Base-by-base conservation (phyloP, 2,888 invertebrate species). In the Nysson spinosus region DNA sequence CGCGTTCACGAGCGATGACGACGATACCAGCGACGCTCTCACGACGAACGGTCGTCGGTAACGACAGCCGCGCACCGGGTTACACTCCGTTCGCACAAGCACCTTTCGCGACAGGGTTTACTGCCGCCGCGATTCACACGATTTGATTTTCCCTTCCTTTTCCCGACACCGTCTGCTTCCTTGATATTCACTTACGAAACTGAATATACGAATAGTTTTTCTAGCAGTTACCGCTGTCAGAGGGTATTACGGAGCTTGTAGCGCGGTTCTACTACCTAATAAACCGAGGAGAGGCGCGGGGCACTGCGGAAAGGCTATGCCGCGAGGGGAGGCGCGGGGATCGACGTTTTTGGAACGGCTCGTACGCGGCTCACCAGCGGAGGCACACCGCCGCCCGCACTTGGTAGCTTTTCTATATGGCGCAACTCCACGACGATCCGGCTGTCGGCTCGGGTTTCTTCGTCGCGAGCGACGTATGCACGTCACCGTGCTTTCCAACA, bases 341-440 rank as follows among this genome's bases (percentile, higher is more conserved):
- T 60, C 77, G 69, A 85, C 76, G 84, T 85, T 84, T 85, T 83
- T 62, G 56, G 79, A 78, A 83, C 56, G 83, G 83, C 43, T 76
- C 75, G 79, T 83, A 79, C 47, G 32, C 34, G 1, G 28, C 24
- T 46, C 55, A 55, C 49, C 56, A 57, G 63, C 55, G 67, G 57
- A 65, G 57, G 62, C 61, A 62, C 69, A 65, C 56, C 50, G 62
- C 69, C 57, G 62, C 66, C 69, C 57, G 62, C 66, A 61, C 72
- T 70, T 51, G 64, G 50, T 57, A 56, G 55, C 61, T 49, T 63
- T 69, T 54, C 58, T 69, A 61, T 69, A 51, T 55, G 54, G 32
- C 34, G 50, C 40, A 46, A 57, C 40, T 67, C 34, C 64, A 43
- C 69, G 70, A 68, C 55, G 66, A 58, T 68, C 66, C 42, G 50